Percentiles rank a stretch among this genome's conserved stretches.
These are phyloP conservation scores for Coreoperca whiteheadi DNA, from an alignment of 2,113 vertebrate genomes.

Conservation along the genomic window DNA sequence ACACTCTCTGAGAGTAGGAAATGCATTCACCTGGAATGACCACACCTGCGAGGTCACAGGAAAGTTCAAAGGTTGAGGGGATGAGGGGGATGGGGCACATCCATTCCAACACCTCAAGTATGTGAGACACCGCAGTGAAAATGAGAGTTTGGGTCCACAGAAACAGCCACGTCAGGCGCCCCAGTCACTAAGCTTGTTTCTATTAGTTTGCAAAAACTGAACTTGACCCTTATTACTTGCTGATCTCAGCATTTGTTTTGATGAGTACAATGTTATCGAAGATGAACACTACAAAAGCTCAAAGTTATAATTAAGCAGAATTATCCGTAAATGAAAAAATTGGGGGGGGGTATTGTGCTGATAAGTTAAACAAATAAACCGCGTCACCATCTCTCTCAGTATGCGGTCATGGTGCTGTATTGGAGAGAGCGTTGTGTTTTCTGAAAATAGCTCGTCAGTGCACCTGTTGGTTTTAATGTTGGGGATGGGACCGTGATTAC, in stretches of 20 bases:
- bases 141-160: background rate
- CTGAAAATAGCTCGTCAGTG: slow-evolving; percentile 63
- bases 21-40: slow-evolving; percentile 43
- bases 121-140: background rate
- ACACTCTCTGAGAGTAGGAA: slow-evolving; percentile 11
- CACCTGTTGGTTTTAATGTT: slow-evolving; percentile 67
- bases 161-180: background rate
- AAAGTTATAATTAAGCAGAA: background rate
- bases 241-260: background rate
- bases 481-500: slow-evolving; percentile 70
- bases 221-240: background rate
- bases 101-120: background rate
- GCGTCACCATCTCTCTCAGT: background rate
- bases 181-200: no score
- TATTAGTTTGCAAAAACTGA: background rate
- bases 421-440: slow-evolving; percentile 21
- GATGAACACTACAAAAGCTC: background rate
- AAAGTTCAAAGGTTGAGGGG: slow-evolving; percentile 29
- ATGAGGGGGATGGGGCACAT: background rate
- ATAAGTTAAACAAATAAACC: no score
- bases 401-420: background rate
- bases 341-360: no score
- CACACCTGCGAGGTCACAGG: slow-evolving; percentile 19
- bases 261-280: background rate
- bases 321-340: background rate